Base-by-base conservation (phyloP, 2,888 invertebrate genomes). In the Esperia sulphurella region DNA sequence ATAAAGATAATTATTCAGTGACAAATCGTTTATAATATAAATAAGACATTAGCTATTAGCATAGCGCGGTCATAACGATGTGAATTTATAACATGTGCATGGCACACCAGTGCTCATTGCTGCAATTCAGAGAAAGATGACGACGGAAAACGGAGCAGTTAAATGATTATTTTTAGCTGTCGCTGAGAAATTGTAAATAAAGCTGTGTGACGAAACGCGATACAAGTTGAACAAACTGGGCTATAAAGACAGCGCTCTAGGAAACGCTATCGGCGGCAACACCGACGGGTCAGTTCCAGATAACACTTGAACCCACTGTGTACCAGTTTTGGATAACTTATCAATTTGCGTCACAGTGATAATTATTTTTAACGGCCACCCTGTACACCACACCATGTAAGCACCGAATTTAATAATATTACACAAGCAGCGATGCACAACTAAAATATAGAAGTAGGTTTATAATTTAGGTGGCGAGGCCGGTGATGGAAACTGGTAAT, bases 311-410 rank as follows among this genome's bases (percentile, higher is more conserved):
- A 71, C 82, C 61, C 53, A 46, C 63, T 59, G 61, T 79, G 83
- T 76, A 79, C 84, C 79, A 83, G 70, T 85, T 87, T 83, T 62
- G 81, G 78, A 79, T 79, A 81, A 72, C 53, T 75, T 83, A 85
- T 84, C 84, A 74, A 83, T 74, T 78, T 84, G 82, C 88, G 88
- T 88, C 88, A 88, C 74, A 59, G 52, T 21, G 51, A 55, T 55
- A 55, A 71, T 68, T 70, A 69, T 71, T 68, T 62, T 73, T 67
- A 59, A 61, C 54, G 51, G 57, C 54, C 57, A 57, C 57, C 53
- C 57, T 53, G 33, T 33, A 38, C 14, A 30, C 42, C 29, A 52
- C n/a, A 21, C 3, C 5, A 21, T 3, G 21, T 5, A 5, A 5
- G 21, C 21, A 21, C 21, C 21, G 21, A 21, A 21, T 3, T 21